Base-by-base conservation (phyloP, 2,888 invertebrate species). In the Isotomurus palustris region DNA sequence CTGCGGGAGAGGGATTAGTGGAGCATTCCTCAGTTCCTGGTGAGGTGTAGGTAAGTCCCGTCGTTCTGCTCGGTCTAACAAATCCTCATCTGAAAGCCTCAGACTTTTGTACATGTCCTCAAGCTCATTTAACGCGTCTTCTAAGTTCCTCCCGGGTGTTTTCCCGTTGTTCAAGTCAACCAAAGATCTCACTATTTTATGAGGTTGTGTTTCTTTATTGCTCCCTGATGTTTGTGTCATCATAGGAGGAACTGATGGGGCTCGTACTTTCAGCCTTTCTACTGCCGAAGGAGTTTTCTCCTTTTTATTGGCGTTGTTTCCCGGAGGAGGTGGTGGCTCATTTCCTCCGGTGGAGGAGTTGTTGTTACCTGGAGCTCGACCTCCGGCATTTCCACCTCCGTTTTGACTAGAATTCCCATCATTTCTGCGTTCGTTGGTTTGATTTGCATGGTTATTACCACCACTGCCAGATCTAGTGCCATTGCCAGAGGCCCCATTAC, bases 91-190 rank as follows among this genome's bases (percentile, higher is more conserved):
- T 0, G 86, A 87, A 50, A 91, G 78, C n/a, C 86, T 84, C 56
- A 93, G 79, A 71, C 89, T 91, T 71, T 90, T 88, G 73, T 90
- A 89, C 47, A 47, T 47, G n/a, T 87, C 87, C 78, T 93, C 92
- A 54, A 93, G 76, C 76, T 93, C 93, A 71, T 86, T 86, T 24
- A 93, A 80, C 52, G 92, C 92, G 73, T 92, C 91, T 73, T 91
- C 91, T 36, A 91, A 79, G 75, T 90, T 90, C 51, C 60, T 68
- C 38, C 68, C 68, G 6, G 67, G 64, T 41, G 60, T 64, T 63
- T 66, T 69, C 24, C 57, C 58, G 51, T 55, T 67, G 36, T 60
- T 56, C 35, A 59, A 51, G 51, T 61, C 64, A 45, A 63, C 57
- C 52, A 62, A 53, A 44, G 58, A 55, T 41, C 62, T 51, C 14